Percentiles rank a stretch among this genome's conserved stretches.
Evolutionary conservation across 2,888 invertebrate species (phyloP).

Genomic region (Drosophila kambysellisi): DNA sequence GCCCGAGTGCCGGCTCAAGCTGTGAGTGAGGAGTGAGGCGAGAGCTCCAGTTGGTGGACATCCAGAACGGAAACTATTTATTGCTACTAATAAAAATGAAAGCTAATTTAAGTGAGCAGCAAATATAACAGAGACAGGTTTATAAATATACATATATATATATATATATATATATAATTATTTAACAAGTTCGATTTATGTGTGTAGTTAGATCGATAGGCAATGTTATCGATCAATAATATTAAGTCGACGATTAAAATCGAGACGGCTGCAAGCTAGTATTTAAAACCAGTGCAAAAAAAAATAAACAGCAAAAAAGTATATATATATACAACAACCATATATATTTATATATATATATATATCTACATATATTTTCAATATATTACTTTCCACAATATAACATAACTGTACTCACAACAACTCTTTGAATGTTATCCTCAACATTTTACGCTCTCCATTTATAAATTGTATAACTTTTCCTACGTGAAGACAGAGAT

Average conservation of each 20-base stretch:
- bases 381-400: neutral
- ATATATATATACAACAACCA: neutral
- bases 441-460: neutral
- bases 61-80: constrained; percentile 45
- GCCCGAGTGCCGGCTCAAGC: constrained; percentile 78
- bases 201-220: constrained; percentile 28
- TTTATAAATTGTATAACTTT: neutral
- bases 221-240: constrained; percentile 21
- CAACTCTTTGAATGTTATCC: neutral
- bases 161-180: constrained; percentile 27
- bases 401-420: constrained; percentile 3
- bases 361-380: neutral
- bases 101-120: constrained; percentile 47
- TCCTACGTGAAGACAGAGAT: neutral
- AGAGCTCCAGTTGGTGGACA: neutral
- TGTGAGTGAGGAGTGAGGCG: constrained; percentile 39
- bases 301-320: neutral
- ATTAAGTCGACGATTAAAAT: constrained; percentile 8
- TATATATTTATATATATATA: neutral
- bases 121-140: constrained; percentile 26
- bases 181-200: constrained; percentile 32
- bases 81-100: constrained; percentile 54
- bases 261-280: neutral
- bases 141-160: constrained; percentile 31
- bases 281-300: constrained; percentile 3